Percentiles rank a stretch among this genome's conserved stretches.
Conservation (phyloP, 2,797 vertebrate species). For the Gambelia wislizenii region DNA sequence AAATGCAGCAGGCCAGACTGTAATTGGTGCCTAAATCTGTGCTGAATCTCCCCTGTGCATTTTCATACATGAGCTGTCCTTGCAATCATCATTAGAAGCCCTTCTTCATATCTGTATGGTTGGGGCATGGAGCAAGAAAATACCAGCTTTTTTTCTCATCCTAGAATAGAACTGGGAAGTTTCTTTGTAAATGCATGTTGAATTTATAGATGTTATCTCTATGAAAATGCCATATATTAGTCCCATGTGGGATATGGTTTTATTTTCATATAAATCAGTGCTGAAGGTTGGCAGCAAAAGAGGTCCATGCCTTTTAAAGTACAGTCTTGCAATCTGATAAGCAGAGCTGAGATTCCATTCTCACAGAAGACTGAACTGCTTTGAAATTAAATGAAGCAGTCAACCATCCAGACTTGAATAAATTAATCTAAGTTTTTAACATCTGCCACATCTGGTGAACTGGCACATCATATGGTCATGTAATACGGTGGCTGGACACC, state of each 20-base stretch:
- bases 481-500: constrained; percentile 39
- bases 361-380: constrained; percentile 1
- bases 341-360: not conserved
- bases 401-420: constrained; percentile 35
- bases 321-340: not conserved
- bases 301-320: not conserved
- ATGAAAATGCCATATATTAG: not conserved
- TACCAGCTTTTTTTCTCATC: not conserved
- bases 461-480: constrained; percentile 41
- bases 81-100: too few species aligned
- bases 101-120: too few species aligned
- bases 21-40: not conserved
- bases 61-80: too few species aligned
- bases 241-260: not conserved
- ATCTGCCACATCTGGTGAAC: constrained; percentile 46
- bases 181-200: not conserved
- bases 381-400: constrained; percentile 10
- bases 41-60: too few species aligned
- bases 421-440: constrained; percentile 30
- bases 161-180: not conserved
- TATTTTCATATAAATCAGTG: not conserved
- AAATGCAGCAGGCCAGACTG: not conserved
- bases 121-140: not conserved
- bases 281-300: not conserved
- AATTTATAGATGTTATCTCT: not conserved